phyloP scores from a whole-genome alignment of 2,113 vertebrate species.

The Microtus pennsylvanicus region DNA sequence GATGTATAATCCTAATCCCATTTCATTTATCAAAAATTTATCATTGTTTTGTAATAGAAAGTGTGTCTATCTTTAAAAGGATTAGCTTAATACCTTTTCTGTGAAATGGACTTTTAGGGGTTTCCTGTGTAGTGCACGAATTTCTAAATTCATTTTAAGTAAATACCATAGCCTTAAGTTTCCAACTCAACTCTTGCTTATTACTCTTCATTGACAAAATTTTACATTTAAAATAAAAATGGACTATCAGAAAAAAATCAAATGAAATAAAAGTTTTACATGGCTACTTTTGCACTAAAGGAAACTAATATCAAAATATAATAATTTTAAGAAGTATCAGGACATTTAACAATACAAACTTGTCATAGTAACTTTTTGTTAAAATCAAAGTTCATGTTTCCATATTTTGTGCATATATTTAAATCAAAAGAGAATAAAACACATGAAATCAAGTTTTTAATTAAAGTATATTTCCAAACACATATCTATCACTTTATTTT shows the following conservation, averaged over 20 bases:
- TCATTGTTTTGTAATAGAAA: background rate
- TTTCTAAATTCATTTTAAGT: slow-evolving; percentile 35
- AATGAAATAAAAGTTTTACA: background rate
- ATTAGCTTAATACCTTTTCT: background rate
- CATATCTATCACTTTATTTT: background rate
- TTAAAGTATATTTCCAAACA: background rate
- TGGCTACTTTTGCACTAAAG: background rate
- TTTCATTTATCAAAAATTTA: background rate
- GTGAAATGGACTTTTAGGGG: background rate
- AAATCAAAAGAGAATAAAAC: background rate
- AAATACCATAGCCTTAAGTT: background rate
- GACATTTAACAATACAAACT: background rate
- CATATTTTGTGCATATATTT: background rate
- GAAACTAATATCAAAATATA: background rate
- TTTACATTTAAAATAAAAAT: background rate
- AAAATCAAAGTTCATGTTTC: background rate
- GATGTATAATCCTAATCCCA: background rate
- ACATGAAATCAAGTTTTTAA: background rate
- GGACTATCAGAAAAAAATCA: background rate
- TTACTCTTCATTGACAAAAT: background rate
- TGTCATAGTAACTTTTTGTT: background rate
- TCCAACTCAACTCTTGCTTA: background rate
- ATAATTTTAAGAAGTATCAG: background rate
- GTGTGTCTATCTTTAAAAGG: background rate
- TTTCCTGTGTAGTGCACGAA: background rate